Evolutionary conservation across 2,113 vertebrate genomes (phyloP).

Genomic region (Tetrax tetrax): DNA sequence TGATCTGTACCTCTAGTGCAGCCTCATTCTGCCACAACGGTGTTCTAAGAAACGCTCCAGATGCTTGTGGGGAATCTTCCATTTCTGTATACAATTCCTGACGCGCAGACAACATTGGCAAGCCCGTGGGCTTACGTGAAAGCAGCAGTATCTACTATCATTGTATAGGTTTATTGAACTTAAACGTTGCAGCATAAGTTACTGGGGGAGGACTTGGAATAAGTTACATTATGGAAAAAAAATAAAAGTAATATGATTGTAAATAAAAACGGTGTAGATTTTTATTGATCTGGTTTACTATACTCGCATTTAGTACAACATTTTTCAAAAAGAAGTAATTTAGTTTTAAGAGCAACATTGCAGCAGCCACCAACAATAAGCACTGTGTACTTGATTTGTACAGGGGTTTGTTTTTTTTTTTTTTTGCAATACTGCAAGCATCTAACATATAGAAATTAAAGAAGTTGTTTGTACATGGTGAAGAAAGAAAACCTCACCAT

Average conservation of each 20-base stretch:
- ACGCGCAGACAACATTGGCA: background rate
- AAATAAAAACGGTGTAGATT: slow-evolving; percentile 38
- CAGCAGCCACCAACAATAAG: background rate
- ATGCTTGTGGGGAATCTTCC: background rate
- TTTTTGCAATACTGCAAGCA: background rate
- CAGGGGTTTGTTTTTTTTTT: background rate
- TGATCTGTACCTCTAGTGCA: background rate
- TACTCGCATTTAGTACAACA: background rate
- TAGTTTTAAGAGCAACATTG: background rate
- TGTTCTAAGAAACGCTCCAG: background rate
- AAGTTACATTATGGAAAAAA: slow-evolving; percentile 34
- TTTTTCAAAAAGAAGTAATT: background rate
- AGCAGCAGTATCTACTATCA: background rate
- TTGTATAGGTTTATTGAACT: background rate
- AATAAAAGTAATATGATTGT: slow-evolving; percentile 52
- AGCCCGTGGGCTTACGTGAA: background rate
- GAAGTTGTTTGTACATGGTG: background rate
- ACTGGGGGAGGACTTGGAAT: slow-evolving; percentile 2
- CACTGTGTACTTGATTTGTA: background rate
- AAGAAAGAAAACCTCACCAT: background rate
- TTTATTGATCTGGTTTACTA: background rate
- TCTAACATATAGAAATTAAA: background rate
- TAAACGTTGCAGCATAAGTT: background rate
- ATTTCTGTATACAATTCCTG: background rate
- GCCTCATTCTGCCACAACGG: background rate